A percentile compares a stretch with the other conserved stretches of the same genome.
Conservation (phyloP, 2,888 invertebrate species). For the Drosophila acutilabella region DNA sequence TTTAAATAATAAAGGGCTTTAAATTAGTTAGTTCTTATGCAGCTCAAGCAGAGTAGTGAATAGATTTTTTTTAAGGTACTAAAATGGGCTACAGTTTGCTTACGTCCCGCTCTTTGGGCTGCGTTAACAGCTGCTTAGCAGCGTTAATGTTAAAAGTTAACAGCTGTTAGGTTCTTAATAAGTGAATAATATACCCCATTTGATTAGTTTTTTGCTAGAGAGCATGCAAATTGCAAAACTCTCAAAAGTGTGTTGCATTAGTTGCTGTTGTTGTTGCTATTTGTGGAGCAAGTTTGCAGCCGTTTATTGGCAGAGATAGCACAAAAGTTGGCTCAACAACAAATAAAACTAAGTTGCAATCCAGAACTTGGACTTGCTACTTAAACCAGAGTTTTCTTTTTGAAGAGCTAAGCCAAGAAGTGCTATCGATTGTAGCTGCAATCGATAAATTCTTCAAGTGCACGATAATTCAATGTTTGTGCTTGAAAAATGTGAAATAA, state of each 20-base stretch:
- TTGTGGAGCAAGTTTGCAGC: constrained; percentile 23
- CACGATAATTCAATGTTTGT: not conserved
- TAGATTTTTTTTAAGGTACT: no score
- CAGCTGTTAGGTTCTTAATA: not conserved
- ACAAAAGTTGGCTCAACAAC: constrained; percentile 10
- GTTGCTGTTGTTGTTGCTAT: constrained; percentile 11
- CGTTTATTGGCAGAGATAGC: constrained; percentile 22
- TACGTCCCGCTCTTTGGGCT: no score
- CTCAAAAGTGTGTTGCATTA: constrained; percentile 25
- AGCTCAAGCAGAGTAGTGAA: no score
- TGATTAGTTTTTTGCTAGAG: not conserved
- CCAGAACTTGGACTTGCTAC: constrained; percentile 4
- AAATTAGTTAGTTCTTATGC: no score
- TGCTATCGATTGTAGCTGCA: not conserved
- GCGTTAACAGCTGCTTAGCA: not conserved
- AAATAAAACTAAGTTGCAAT: constrained; percentile 11
- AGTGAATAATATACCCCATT: not conserved
- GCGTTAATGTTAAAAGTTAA: not conserved
- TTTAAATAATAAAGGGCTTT: no score
- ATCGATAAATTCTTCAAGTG: not conserved
- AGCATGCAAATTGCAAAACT: constrained; percentile 22
- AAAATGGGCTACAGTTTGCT: no score
- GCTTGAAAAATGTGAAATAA: not conserved
- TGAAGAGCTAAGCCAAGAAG: no score
- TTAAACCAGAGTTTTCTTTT: no score